Base-by-base conservation (phyloP, 2,888 invertebrate species). In the Rotaria magnacalcarata region DNA sequence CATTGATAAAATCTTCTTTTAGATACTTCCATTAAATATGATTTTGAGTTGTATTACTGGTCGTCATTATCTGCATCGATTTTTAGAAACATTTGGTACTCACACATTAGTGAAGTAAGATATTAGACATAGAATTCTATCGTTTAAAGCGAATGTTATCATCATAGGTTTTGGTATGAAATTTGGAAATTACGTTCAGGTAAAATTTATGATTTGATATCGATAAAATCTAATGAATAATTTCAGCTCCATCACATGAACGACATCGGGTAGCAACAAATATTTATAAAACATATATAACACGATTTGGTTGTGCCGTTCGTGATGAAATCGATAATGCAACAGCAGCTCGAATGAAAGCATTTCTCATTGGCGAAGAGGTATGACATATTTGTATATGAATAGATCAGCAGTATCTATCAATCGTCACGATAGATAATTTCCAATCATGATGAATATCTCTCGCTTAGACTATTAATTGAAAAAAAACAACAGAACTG, bases 231-330 rank as follows among this genome's bases (percentile, higher is more conserved):
- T 24, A 10, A 80, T 80, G 14, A 14, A 21, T 7, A 11, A 0
- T 16, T 80, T 47, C 47, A 80, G 80, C 80, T 80, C 21, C 47
- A n/a, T 47, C 67, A 16, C 93, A 95, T n/a, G 94, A 94, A 84
- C 93, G 94, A 93, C 95, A 96, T 91, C 95, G 96, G 89, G 92
- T 95, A 52, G 96, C 95, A 19, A 95, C 95, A n/a, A 96, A 96
- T 91, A 95, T 96, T 89, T 96, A 95, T 91, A 95, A 96, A 90
- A 95, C 95, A 7, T 96, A 95, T 89, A 94, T 96, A 87, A 93
- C 94, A 88, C 94, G 94, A 85, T 94, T 94, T 3, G 94, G 94
- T 87, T 94, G 94, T 0, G 94, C 94, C 90, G 94, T 95, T 87
- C 94, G 94, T 92, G 94, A 95, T 80, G 95, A 95, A 89, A 87